Base-by-base conservation (phyloP, 2,888 invertebrate genomes). In the Drosophila incognita region DNA sequence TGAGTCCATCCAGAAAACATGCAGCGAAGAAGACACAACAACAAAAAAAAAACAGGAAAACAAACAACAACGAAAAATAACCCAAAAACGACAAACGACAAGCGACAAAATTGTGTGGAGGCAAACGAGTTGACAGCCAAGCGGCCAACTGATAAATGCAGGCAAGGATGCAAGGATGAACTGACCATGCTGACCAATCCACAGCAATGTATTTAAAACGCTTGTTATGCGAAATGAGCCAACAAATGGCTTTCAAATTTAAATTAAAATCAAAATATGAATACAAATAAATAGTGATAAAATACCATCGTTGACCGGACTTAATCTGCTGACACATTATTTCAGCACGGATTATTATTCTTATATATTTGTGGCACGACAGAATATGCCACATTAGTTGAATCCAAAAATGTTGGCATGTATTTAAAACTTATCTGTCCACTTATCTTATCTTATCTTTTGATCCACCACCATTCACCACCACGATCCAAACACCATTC, bases 21-120 rank as follows among this genome's bases (percentile, higher is more conserved):
- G 57, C 69, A 62, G 29, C 21, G 61, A 51, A 10, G 27, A 36
- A 56, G 2, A 36, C 33, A 65, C 58, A 51, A 62, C n/a, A 33
- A 51, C 21, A 13, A 35, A 15, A 35, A 35, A 35, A 35, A 21
- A 46, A 21, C 21, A 15, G 46, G 15, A 46, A 46, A 46, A 21
- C 21, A 15, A 46, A 24, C 21, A 46, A 46, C 46, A 46, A 24
- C 46, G 10, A 46, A 46, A 46, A 8, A 24, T 8, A 24, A 24
- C 11, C 5, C 36, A 24, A 54, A 27, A 27, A n/a, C 36, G 38
- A 35, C 10, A 31, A 21, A 38, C 54, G 27, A 54, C 54, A 56
- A 56, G n/a, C 54, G 36, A 54, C 56, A 56, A 56, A 56, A 38
- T 38, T 38, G 38, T 56, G 38, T 38, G 56, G 56, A 13, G n/a